Base-by-base conservation (phyloP, 1,140 invertebrate genomes). In the Lepidurus packardi region DNA sequence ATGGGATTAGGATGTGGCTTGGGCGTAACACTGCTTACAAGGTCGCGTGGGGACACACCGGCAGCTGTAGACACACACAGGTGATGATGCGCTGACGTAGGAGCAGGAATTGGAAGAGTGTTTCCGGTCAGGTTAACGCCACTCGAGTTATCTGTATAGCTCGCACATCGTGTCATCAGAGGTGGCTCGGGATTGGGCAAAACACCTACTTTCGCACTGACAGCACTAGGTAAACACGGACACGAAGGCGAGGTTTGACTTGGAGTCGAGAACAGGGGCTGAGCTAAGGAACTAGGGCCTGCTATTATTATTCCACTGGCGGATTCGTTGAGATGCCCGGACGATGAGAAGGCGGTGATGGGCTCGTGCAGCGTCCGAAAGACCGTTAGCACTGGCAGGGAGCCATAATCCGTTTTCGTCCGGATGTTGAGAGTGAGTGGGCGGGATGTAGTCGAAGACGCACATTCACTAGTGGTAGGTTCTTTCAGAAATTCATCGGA, bases 371-470 rank as follows among this genome's bases (percentile, higher is more conserved):
- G 53, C 53, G 53, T 65, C 53, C 53, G 8, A 65, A 65, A 21
- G 16, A 65, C 16, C 4, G 53, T 65, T 7, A 65, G 53, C 53
- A 65, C 53, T 65, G 53, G 53, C 53, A 65, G 0, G 13, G 53
- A 65, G 53, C 53, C 53, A 65, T 65, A 65, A 65, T 21, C 21
- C 53, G 53, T 65, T 65, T 65, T 65, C 53, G 53, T 65, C 53
- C 53, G 53, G 53, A 65, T 65, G 53, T 65, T 65, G 53, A 65
- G 53, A 21, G 53, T 65, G 53, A 13, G 53, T 21, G 53, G 53
- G 53, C 53, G 53, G 53, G 53, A 65, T 65, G 13, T 65, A n/a
- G 47, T 65, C 13, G 8, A 21, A 21, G 47, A 65, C 6, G 7
- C 53, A 1, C 16, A 21, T 21, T 65, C 53, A 13, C 16, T 65